Evolutionary conservation across 1,140 invertebrate genomes (phyloP).

Genomic region (Coenobita brevimanus): DNA sequence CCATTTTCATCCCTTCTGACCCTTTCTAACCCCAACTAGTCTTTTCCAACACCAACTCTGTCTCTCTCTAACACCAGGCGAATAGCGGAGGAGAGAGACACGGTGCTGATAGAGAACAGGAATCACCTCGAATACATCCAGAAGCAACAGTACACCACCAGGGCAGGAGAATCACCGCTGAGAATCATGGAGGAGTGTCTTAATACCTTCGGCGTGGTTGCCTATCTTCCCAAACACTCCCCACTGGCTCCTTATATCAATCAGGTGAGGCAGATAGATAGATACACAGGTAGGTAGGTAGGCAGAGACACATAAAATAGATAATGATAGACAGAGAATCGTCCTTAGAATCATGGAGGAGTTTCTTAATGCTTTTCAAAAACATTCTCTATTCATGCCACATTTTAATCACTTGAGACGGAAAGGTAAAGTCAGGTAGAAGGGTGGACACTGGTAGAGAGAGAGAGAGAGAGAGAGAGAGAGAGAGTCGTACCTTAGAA

Average conservation of each 20-base stretch:
- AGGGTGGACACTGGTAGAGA: too few species aligned
- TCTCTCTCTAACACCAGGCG: not conserved
- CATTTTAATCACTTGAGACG: too few species aligned
- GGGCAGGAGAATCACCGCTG: conserved; percentile 11
- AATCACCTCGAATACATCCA: conserved; percentile 25
- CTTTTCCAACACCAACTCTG: not conserved
- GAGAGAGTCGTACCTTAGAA: too few species aligned
- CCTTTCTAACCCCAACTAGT: not conserved
- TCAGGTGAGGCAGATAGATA: not conserved
- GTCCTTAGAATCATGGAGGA: too few species aligned
- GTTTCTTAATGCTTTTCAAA: too few species aligned
- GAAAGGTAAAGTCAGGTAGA: too few species aligned
- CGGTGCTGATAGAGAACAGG: conserved; percentile 11
- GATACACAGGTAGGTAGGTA: not conserved
- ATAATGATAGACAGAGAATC: too few species aligned
- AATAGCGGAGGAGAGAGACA: not conserved
- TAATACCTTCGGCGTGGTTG: conserved; percentile 18
- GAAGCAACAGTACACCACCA: conserved; percentile 12
- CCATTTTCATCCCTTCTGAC: not conserved
- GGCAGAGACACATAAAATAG: too few species aligned
- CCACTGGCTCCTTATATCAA: conserved; percentile 21
- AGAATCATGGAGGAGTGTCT: conserved; percentile 30
- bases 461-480: too few species aligned
- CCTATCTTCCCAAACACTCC: not conserved
- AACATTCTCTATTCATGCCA: too few species aligned